Conservation (phyloP, 1,140 invertebrate species). For the Linepithema humile region DNA sequence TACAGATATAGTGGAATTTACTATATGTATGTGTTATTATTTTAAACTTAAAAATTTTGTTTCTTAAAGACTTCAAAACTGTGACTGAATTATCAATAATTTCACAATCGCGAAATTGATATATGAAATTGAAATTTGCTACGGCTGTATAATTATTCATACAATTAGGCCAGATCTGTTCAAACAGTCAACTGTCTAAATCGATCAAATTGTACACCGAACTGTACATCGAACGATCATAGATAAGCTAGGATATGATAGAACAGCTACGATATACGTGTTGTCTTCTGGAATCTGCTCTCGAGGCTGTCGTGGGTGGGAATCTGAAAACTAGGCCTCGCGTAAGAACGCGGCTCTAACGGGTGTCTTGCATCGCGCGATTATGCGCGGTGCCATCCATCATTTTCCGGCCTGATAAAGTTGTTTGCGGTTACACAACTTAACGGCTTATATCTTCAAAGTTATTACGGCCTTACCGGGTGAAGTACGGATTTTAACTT, state of each 20-base stretch:
- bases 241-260: slow-evolving; percentile 65
- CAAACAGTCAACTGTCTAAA: too few relatives aligned
- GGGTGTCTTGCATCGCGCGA: slow-evolving; percentile 51
- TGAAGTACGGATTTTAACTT: not conserved
- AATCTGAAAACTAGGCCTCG: slow-evolving; percentile 75
- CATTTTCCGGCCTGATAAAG: too few relatives aligned
- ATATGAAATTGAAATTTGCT: too few relatives aligned
- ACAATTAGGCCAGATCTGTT: too few relatives aligned
- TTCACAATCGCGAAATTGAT: too few relatives aligned
- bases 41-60: not conserved
- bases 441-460: not conserved
- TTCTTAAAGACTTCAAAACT: not conserved
- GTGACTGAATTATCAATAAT: too few relatives aligned
- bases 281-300: slow-evolving; percentile 75
- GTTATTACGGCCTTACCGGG: too few relatives aligned
- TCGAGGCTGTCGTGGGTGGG: slow-evolving; percentile 74
- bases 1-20: not conserved
- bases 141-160: too few relatives aligned
- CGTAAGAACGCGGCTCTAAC: slow-evolving; percentile 72
- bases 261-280: slow-evolving; percentile 44
- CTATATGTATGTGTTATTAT: not conserved
- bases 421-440: not conserved
- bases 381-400: not conserved
- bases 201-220: slow-evolving; percentile 13
- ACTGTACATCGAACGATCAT: slow-evolving; percentile 45